A percentile compares a stretch with the other conserved stretches of the same genome.
Evolutionary conservation across 2,797 vertebrate species (phyloP).

Genomic region (Brachyalestes nurse): DNA sequence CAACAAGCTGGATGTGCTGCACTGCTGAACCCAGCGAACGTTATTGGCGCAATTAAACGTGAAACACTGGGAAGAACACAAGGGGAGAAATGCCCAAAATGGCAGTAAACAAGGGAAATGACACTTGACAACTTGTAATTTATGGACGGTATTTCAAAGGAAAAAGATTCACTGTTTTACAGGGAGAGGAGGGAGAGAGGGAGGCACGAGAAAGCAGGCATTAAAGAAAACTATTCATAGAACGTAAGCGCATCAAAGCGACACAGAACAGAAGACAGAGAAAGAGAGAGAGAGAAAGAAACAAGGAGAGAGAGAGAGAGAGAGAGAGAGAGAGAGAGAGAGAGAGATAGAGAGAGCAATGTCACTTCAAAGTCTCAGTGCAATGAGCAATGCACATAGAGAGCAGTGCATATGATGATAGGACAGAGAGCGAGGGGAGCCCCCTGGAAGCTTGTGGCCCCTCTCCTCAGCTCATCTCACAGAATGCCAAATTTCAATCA

Average conservation of each 20-base stretch:
- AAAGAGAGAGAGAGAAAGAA: constrained; percentile 51
- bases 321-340: constrained; percentile 44
- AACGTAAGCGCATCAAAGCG: constrained; percentile 81
- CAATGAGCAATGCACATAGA: constrained; percentile 51
- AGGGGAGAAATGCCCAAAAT: constrained; percentile 75
- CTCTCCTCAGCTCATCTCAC: constrained; percentile 71
- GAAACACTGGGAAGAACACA: constrained; percentile 75
- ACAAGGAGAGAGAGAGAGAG: constrained; percentile 46
- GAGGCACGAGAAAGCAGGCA: constrained; percentile 71
- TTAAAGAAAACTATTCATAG: constrained; percentile 80
- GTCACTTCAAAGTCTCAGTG: constrained; percentile 58
- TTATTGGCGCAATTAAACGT: constrained; percentile 83
- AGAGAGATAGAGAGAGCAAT: constrained; percentile 47
- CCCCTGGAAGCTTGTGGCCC: constrained; percentile 71
- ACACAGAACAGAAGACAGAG: constrained; percentile 62
- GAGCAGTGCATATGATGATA: constrained; percentile 70
- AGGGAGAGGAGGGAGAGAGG: constrained; percentile 71
- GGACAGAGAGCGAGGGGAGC: constrained; percentile 70
- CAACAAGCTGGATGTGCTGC: constrained; percentile 72
- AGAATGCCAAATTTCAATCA: constrained; percentile 73
- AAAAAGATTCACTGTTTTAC: constrained; percentile 71
- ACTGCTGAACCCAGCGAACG: constrained; percentile 69
- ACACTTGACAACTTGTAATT: constrained; percentile 86
- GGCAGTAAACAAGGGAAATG: constrained; percentile 84
- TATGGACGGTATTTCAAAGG: constrained; percentile 79